A percentile compares a stretch with the other conserved stretches of the same genome.
These are phyloP conservation scores for Dunckerocampus dactyliophorus DNA, from an alignment of 2,113 vertebrate genomes.

Conservation along the genomic window DNA sequence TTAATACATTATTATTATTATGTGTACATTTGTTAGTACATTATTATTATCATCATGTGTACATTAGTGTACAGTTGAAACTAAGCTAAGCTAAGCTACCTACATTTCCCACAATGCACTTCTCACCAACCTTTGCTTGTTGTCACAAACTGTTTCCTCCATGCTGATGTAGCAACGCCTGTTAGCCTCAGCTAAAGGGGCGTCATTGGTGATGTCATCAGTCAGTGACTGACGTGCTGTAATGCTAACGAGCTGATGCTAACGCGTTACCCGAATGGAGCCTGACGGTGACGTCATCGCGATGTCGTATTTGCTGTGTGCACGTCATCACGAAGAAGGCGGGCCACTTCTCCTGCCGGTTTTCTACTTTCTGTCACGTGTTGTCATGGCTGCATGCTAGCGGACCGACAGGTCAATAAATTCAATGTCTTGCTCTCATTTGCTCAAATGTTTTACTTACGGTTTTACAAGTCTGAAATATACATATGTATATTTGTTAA, in stretches of 20 bases:
- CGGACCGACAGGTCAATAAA: too few species aligned
- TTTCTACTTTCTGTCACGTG: too few species aligned
- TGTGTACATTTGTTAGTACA: not conserved
- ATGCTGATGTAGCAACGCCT: conserved; percentile 3
- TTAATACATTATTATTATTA: not conserved
- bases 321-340: too few species aligned
- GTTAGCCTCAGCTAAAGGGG: not conserved
- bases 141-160: not conserved
- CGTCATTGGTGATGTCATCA: not conserved
- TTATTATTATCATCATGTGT: not conserved
- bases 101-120: not conserved
- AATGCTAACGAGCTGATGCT: not conserved
- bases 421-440: too few species aligned
- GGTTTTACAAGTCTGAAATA: too few species aligned
- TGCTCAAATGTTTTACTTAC: too few species aligned
- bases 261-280: too few species aligned
- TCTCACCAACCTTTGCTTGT: not conserved
- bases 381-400: too few species aligned
- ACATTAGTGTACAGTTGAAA: not conserved
- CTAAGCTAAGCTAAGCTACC: not conserved
- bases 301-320: too few species aligned
- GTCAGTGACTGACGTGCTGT: not conserved
- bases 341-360: too few species aligned
- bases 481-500: too few species aligned
- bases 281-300: not conserved